phyloP scores from a whole-genome alignment of 1,140 invertebrate species.

The Drosophila watanabei region DNA sequence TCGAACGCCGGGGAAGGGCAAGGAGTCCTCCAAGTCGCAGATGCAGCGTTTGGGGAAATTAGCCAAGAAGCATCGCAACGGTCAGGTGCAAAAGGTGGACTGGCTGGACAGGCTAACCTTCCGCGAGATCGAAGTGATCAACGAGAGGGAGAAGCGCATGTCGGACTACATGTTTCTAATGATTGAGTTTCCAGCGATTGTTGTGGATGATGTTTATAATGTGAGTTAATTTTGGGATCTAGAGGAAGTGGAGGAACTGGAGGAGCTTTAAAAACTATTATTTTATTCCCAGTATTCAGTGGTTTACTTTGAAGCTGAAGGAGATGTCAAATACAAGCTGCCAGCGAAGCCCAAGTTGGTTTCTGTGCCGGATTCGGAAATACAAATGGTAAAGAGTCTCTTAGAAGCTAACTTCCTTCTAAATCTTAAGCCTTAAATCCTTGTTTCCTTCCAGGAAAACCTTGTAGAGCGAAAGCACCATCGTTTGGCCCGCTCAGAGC shows the following conservation, averaged over 20 bases:
- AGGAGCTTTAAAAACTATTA: background rate
- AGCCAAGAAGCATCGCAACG: constrained; percentile 97
- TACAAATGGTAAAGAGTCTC: too few relatives aligned
- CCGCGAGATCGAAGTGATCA: constrained; percentile 97
- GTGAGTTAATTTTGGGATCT: too few relatives aligned
- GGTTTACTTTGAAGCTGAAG: constrained; percentile 95
- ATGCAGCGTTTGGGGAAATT: constrained; percentile 96
- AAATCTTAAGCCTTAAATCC: background rate
- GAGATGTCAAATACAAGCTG: constrained; percentile 94
- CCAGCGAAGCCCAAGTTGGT: constrained; percentile 93
- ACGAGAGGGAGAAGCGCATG: constrained; percentile 96
- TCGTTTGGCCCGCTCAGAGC: constrained; percentile 95
- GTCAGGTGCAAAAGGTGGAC: constrained; percentile 97
- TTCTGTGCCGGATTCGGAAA: constrained; percentile 96
- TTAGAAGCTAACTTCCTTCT: too few relatives aligned
- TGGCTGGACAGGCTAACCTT: constrained; percentile 99
- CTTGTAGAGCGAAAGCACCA: constrained; percentile 98
- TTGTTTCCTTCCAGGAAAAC: constrained; percentile 91
- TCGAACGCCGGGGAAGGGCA: constrained; percentile 94
- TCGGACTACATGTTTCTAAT: constrained; percentile 98
- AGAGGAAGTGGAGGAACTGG: too few relatives aligned
- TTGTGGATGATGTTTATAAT: constrained; percentile 89
- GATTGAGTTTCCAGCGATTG: constrained; percentile 97
- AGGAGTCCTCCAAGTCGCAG: constrained; percentile 92
- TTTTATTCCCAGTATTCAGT: constrained; percentile 89